A percentile compares a stretch with the other conserved stretches of the same genome.
Conservation (phyloP, 1,140 invertebrate genomes). For the Neuroterus valhalla region DNA sequence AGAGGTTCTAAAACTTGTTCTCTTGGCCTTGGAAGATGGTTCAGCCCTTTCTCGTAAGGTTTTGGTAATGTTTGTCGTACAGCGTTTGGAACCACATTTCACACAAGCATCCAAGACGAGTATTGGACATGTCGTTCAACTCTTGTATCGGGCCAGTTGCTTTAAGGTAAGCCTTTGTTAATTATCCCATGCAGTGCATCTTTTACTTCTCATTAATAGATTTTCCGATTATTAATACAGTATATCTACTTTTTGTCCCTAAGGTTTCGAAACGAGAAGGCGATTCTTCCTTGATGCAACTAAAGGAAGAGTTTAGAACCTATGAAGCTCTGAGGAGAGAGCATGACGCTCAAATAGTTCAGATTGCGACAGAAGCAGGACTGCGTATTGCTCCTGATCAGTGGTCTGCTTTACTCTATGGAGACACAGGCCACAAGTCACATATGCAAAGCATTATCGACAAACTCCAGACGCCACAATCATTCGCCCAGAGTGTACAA, state of each 20-base stretch:
- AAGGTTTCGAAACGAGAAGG: slow-evolving; percentile 97
- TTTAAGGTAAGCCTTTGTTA: slow-evolving; percentile 85
- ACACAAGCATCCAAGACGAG: slow-evolving; percentile 98
- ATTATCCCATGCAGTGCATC: slow-evolving; percentile 21
- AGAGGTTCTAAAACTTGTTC: slow-evolving; percentile 95
- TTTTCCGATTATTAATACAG: background rate
- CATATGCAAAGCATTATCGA: slow-evolving; percentile 99
- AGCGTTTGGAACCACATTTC: slow-evolving; percentile 95
- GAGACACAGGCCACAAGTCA: slow-evolving; percentile 95
- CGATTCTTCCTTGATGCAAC: slow-evolving; percentile 98
- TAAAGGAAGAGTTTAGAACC: slow-evolving; percentile 97
- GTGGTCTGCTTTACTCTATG: slow-evolving; percentile 97
- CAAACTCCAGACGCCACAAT: slow-evolving; percentile 93
- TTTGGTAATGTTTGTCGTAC: slow-evolving; percentile 98
- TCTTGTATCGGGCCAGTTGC: slow-evolving; percentile 97
- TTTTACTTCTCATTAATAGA: background rate
- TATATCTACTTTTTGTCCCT: slow-evolving; percentile 35
- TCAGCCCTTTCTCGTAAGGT: slow-evolving; percentile 98
- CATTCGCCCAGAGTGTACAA: slow-evolving; percentile 92
- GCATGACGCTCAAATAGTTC: slow-evolving; percentile 98
- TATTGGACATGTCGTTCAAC: slow-evolving; percentile 98
- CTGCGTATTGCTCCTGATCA: slow-evolving; percentile 98
- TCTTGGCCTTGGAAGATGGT: slow-evolving; percentile 96
- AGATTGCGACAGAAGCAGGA: slow-evolving; percentile 98
- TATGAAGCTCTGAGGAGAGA: slow-evolving; percentile 95